A percentile compares a stretch with the other conserved stretches of the same genome.
These are phyloP conservation scores for Nibea coibor DNA, from an alignment of 2,113 vertebrate species.

Conservation along the genomic window DNA sequence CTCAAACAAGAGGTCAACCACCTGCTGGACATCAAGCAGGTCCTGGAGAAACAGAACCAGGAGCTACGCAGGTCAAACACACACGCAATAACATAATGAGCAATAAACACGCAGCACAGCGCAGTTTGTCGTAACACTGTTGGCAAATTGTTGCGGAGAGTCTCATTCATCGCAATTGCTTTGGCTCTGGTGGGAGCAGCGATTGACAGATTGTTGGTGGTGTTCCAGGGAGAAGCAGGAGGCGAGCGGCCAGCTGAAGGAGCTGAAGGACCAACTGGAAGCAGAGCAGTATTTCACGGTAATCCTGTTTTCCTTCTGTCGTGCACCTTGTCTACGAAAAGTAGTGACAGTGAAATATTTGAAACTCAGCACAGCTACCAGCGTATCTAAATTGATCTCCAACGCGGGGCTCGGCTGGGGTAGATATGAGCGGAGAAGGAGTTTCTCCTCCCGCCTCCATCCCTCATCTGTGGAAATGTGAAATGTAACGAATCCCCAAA, in stretches of 20 bases:
- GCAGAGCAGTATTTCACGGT: slow-evolving; percentile 97
- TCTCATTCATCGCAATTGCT: slow-evolving; percentile 27
- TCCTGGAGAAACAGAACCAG: slow-evolving; percentile 92
- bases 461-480: background rate
- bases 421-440: background rate
- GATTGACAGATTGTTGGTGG: slow-evolving; percentile 69
- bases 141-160: slow-evolving; percentile 9
- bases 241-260: slow-evolving; percentile 93
- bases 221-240: slow-evolving; percentile 91
- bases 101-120: slow-evolving; percentile 4
- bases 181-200: slow-evolving; percentile 40
- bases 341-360: slow-evolving; percentile 17
- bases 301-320: slow-evolving; percentile 44
- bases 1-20: slow-evolving; percentile 97
- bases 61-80: slow-evolving; percentile 91
- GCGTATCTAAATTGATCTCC: background rate
- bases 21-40: slow-evolving; percentile 92
- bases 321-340: slow-evolving; percentile 11
- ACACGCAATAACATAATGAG: slow-evolving; percentile 33
- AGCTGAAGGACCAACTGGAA: slow-evolving; percentile 96
- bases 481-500: slow-evolving; percentile 6
- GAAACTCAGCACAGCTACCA: background rate
- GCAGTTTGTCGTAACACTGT: background rate
- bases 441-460: background rate
- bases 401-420: background rate